Evolutionary conservation across 2,113 vertebrate genomes (phyloP), one percentile per base, ranked within the genome.

Genomic region (Onychostruthus taczanowskii): DNA sequence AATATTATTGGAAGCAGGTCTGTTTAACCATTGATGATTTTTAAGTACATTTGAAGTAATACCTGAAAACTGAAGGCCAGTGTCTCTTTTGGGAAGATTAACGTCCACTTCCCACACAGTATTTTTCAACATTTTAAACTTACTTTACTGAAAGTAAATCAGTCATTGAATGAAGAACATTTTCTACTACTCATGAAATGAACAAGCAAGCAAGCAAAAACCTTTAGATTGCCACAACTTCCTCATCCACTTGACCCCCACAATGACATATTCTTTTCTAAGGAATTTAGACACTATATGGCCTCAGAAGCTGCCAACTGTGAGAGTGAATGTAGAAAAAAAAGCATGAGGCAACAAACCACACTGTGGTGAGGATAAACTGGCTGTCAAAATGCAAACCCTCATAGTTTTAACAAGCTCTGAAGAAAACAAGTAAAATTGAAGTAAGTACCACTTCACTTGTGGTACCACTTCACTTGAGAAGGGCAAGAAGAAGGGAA

Each of bases 1-100:
- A 96, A 94, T 84, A 87, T 84, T 89, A 74, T 67, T 84, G 72
- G 58, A 91, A 91, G 43, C 30, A 91, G 56, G 16, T 62, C 78
- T 84, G 20, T 85, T 95, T 94, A 94, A 88, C 91, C 27, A 67
- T 33, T 69, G 68, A 69, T 79, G 83, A 87, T 58, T 93, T 91
- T 89, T 86, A 88, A 49, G 16, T 44, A 43, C 56, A 58, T 84
- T 91, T 83, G 74, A 94, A 93, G 44, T 27, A 58, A 41, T 93
- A 90, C 50, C 62, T 94, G 84, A 95, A 94, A 93, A 84, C 59
- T 43, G 78, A 91, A 76, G 33, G 28, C 50, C 59, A 55, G 49
- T 11, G 26, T 61, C 49, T 80, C 81, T 39, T 70, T 64, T 58
- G 82, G 46, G 55, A 91, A 89, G 26, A 91, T 87, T 84, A 62